These are phyloP conservation scores for Didymodactylos carnosus DNA, from an alignment of 2,888 invertebrate species.

Conservation along the genomic window DNA sequence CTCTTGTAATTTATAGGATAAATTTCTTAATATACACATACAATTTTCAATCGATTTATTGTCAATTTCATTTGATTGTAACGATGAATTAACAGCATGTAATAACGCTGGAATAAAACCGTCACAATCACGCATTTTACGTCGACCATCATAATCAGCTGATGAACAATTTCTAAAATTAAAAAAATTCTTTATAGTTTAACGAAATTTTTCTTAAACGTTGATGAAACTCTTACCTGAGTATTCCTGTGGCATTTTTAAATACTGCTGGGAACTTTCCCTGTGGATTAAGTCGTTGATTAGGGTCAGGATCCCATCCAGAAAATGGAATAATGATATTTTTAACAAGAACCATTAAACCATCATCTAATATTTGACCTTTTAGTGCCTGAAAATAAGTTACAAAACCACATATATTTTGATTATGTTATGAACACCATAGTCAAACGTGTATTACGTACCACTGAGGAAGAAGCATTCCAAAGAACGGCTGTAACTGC, in stretches of 20 bases:
- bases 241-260: conserved; percentile 87
- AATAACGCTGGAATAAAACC: conserved; percentile 78
- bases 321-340: conserved; percentile 74
- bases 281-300: background rate
- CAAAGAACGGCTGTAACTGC: conserved; percentile 80
- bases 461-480: conserved; percentile 96
- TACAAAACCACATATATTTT: no score
- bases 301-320: conserved; percentile 13
- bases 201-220: background rate
- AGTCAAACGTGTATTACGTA: no score
- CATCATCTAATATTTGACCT: conserved; percentile 81
- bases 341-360: conserved; percentile 69
- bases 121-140: conserved; percentile 69
- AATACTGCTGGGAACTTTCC: conserved; percentile 69
- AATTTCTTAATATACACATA: conserved; percentile 82
- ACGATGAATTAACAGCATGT: conserved; percentile 41
- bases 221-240: conserved; percentile 40
- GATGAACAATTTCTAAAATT: conserved; percentile 50
- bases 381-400: conserved; percentile 90
- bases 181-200: background rate
- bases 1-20: conserved; percentile 88
- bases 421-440: no score
- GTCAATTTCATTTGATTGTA: conserved; percentile 38
- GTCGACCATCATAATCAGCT: conserved; percentile 58
- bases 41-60: conserved; percentile 97